phyloP scores from a whole-genome alignment of 2,113 vertebrate species.

The Percopsis transmontana region DNA sequence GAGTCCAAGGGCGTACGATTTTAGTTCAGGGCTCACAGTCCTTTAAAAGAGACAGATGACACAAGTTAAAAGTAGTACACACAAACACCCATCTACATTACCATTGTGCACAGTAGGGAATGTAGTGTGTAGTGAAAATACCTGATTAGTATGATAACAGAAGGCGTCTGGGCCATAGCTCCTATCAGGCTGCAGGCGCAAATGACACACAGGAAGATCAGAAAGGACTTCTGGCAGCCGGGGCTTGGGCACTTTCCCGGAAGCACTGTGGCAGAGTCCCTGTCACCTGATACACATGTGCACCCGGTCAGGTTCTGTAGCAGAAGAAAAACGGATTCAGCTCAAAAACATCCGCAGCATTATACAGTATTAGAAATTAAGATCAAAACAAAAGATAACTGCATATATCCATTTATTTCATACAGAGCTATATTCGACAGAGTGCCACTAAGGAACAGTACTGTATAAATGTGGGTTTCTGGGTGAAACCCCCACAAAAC shows the following conservation, averaged over 20 bases:
- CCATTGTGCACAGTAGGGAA: not conserved
- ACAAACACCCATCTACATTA: not conserved
- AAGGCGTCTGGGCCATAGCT: constrained; percentile 97
- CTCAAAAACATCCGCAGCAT: not conserved
- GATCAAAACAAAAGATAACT: not conserved
- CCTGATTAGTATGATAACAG: constrained; percentile 98
- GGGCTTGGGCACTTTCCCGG: constrained; percentile 92
- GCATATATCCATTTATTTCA: not conserved
- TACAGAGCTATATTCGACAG: not conserved
- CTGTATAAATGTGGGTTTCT: not conserved
- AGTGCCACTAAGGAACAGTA: not conserved
- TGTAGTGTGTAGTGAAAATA: constrained; percentile 49
- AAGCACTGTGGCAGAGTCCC: constrained; percentile 77
- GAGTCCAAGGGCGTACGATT: constrained; percentile 95
- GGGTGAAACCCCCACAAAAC: constrained; percentile 6
- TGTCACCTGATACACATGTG: constrained; percentile 80
- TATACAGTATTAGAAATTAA: not conserved
- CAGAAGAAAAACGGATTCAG: constrained; percentile 26
- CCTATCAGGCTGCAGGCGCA: constrained; percentile 97
- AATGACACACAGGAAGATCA: constrained; percentile 96
- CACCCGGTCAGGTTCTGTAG: constrained; percentile 91
- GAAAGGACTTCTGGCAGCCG: constrained; percentile 92
- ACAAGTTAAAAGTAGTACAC: constrained; percentile 22
- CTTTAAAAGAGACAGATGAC: constrained; percentile 70
- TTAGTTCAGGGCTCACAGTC: constrained; percentile 95